Evolutionary conservation across 1,140 invertebrate genomes (phyloP).

Genomic region (Sinonovacula constricta): DNA sequence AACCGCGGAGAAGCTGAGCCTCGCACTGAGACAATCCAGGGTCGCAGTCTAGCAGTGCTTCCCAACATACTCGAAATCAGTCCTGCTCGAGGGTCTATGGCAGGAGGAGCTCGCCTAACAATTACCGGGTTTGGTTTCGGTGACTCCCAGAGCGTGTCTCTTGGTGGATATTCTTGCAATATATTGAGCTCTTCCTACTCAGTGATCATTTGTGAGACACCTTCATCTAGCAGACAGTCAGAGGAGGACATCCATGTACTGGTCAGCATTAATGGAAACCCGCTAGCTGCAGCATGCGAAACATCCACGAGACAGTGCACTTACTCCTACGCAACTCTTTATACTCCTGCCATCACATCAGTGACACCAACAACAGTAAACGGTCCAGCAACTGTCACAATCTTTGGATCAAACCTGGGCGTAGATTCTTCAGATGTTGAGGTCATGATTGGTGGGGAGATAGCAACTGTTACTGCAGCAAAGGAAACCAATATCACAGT

Average conservation of each 20-base stretch:
- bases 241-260: slow-evolving; percentile 13
- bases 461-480: slow-evolving; percentile 39
- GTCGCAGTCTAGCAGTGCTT: slow-evolving; percentile 52
- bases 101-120: slow-evolving; percentile 55
- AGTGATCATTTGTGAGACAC: slow-evolving; percentile 40
- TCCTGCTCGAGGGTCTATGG: slow-evolving; percentile 57
- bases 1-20: slow-evolving; percentile 62
- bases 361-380: slow-evolving; percentile 20
- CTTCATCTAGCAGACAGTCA: slow-evolving; percentile 1
- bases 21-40: slow-evolving; percentile 11
- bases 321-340: slow-evolving; percentile 3
- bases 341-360: slow-evolving; percentile 21
- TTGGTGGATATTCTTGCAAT: slow-evolving; percentile 22
- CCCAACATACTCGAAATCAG: slow-evolving; percentile 51
- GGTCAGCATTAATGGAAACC: background rate
- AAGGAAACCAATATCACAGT: slow-evolving; percentile 47
- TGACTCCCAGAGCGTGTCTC: slow-evolving; percentile 4
- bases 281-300: slow-evolving; percentile 14
- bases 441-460: slow-evolving; percentile 51
- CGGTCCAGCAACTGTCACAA: slow-evolving; percentile 4
- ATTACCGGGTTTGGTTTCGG: slow-evolving; percentile 57
- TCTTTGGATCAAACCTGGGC: slow-evolving; percentile 28
- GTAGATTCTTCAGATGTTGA: slow-evolving; percentile 7
- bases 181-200: slow-evolving; percentile 12
- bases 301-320: slow-evolving; percentile 15